Base-by-base conservation (phyloP, 35 echinoderm and acorn worm species). In the Eucidaris tribuloides region DNA sequence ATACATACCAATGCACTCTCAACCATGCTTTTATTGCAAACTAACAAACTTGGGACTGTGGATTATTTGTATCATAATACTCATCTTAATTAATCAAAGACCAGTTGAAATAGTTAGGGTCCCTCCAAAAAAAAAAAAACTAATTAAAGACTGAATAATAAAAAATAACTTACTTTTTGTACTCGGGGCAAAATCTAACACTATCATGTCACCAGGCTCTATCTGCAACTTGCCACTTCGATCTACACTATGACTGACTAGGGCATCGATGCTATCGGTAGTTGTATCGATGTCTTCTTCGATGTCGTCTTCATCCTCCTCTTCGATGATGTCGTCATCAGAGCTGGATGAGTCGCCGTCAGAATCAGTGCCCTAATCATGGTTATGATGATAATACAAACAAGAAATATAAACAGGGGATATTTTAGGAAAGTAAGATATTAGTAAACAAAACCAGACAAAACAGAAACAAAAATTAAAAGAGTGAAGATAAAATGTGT, bases 171-270 rank as follows among this genome's bases (percentile, higher is more conserved):
- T 79, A 94, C 91, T 55, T 85, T 81, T 89, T 14, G 27, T 20
- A 44, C 48, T 46, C 1, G 78, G 45, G 34, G 78, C 93, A 81
- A 96, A 96, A 34, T 96, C 88, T 3, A 96, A 60, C 13, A 96
- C 84, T 34, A 96, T 96, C 83, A 91, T 90, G 54, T 96, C 93
- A 18, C 88, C 93, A 19, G 83, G 92, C 65, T 78, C 83, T 4
- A 96, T 65, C 42, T 42, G 45, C 57, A 87, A 32, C 42, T 81
- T 82, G 28, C 55, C 30, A 52, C 70, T 46, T 5, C 32, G 37
- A 29, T 44, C 68, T 17, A 22, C 37, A 14, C 41, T 85, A 2
- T 23, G 63, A 2, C 15, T 58, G 17, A 57, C 71, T 2, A 76
- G 45, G 40, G 68, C 62, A 6, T 84, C 81, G 19, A 63, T 30